phyloP scores from a whole-genome alignment of 2,797 vertebrate species.

The Sebastiscus albofasciatus region DNA sequence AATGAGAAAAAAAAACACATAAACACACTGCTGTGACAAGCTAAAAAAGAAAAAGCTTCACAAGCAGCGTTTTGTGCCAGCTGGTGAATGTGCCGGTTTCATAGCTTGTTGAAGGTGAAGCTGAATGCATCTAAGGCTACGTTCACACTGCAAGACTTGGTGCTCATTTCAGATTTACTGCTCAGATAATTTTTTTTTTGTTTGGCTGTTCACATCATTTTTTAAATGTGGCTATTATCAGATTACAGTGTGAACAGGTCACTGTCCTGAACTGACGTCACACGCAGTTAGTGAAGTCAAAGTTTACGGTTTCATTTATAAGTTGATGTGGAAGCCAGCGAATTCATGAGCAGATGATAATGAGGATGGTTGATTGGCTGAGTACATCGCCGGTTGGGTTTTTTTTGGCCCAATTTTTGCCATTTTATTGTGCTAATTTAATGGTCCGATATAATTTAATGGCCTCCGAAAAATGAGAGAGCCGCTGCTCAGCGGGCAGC shows the following conservation, averaged over 20 bases:
- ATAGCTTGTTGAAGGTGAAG: not conserved
- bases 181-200: no score
- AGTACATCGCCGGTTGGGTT: fast-evolving
- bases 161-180: not conserved
- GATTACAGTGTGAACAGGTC: not conserved
- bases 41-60: not conserved
- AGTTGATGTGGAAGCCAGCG: not conserved
- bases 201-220: not conserved
- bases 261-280: no score
- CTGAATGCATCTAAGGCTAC: not conserved
- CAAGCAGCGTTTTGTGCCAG: constrained; percentile 5
- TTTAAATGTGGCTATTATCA: not conserved
- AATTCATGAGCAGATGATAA: not conserved
- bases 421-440: not conserved
- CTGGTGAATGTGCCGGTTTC: not conserved
- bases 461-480: not conserved
- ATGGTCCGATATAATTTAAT: not conserved
- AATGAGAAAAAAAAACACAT: not conserved
- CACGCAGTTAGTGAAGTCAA: not conserved
- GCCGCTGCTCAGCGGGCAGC: not conserved
- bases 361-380: not conserved
- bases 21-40: not conserved
- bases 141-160: not conserved
- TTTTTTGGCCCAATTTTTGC: not conserved
- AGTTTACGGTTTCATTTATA: not conserved